Base-by-base conservation (phyloP, 2,797 vertebrate genomes). In the Bovichtus diacanthus region DNA sequence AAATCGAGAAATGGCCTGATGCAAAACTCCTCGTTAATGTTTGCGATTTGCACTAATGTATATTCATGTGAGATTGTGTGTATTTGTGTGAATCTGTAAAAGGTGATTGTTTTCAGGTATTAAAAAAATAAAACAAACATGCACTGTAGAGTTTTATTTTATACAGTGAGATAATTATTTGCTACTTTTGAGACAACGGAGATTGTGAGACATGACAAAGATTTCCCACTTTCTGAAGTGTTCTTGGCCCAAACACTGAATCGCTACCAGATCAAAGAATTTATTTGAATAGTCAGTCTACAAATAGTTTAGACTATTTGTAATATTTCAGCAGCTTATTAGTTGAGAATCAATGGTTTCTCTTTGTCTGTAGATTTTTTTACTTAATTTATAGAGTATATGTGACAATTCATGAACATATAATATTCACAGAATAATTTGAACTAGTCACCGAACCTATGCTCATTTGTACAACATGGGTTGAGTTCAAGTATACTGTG, bases 1-100 rank as follows among this genome's bases (percentile, higher is more conserved):
- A 65, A 64, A 49, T 49, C 69, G 31, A 81, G 46, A 74, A 76
- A 76, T 50, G 60, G 53, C 65, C 66, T 50, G 59, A 58, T 76
- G 59, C 62, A 82, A 71, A 87, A 76, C 38, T 65, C 47, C 49
- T 39, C 13, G 31, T 82, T 64, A 60, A 81, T 82, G 74, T 88
- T 88, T 91, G 80, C 78, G 4, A 86, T 93, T 94, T 95, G 91
- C 91, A 94, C 90, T 88, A 65, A 76, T 91, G 78, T 93, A 80
- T 93, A 86, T 92, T 86, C 59, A 74, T 70, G 75, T 89, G 58
- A 86, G 75, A 85, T 75, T 83, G 54, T 86, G 81, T 90, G 83
- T 90, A 47, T 87, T 81, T 88, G 56, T 88, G 78, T 89, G 74
- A 77, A 80, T 82, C 47, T 88, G 86, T 89, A 21, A 86, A n/a